A percentile compares a stretch with the other conserved stretches of the same genome.
Evolutionary conservation across 2,113 vertebrate genomes (phyloP).

Genomic region (Crocuta crocuta): DNA sequence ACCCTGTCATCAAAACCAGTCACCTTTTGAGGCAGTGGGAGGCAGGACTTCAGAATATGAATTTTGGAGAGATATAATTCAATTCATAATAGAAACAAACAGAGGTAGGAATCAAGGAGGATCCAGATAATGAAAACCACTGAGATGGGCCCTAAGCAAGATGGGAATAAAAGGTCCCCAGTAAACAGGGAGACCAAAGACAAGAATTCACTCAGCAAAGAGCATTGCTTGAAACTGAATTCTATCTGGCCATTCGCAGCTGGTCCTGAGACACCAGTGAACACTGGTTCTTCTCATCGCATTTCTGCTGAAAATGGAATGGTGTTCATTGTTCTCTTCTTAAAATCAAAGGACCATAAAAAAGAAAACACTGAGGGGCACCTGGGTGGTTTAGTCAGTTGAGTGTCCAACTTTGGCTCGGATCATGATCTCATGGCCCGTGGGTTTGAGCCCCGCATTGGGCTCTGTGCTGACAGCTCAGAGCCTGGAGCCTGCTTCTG

Average conservation of each 20-base stretch:
- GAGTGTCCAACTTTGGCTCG: no score
- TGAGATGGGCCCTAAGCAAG: background rate
- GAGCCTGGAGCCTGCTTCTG: no score
- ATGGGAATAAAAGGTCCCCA: background rate
- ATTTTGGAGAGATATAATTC: background rate
- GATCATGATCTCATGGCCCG: no score
- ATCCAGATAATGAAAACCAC: background rate
- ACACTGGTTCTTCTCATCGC: background rate
- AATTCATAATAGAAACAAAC: background rate
- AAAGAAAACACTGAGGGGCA: background rate
- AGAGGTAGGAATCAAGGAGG: background rate
- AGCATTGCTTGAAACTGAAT: background rate
- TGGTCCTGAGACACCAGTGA: background rate
- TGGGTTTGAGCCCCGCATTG: no score
- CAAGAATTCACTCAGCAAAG: background rate
- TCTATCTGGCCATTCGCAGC: background rate
- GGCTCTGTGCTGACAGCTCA: no score
- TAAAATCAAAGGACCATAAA: constrained; percentile 20
- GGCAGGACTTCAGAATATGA: background rate
- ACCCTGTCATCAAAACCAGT: background rate
- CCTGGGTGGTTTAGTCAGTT: no score
- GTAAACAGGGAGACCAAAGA: background rate
- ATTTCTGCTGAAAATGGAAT: constrained; percentile 45
- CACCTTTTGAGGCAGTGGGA: background rate
- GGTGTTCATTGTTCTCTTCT: background rate